Base-by-base conservation (phyloP, 2,113 vertebrate species). In the Chloroceryle aenea region DNA sequence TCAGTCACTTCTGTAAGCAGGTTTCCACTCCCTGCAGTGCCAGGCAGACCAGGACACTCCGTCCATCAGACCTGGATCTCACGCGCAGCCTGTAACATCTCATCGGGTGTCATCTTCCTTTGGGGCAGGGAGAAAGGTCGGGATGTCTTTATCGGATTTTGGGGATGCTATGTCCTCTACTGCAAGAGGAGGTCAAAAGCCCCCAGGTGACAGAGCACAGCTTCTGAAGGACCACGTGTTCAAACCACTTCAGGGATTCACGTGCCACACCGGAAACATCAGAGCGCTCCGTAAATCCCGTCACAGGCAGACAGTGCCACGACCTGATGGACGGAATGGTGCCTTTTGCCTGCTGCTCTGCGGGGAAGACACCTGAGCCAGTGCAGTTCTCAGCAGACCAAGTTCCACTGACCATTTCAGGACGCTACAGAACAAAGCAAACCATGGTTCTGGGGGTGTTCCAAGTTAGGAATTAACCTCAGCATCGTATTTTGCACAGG, bases 281-380 rank as follows among this genome's bases (percentile, higher is more conserved):
- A 42, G 83, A 91, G 76, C 26, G 61, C 22, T 66, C 79, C 55
- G 53, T 80, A 93, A 88, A 94, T 74, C 85, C 78, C 82, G 68
- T n/a, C 89, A 63, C 50, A 79, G 72, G 21, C 72, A 79, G 82
- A 22, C 34, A 83, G 12, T 7, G 59, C 48, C 0, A 1, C 8
- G 66, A 34, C 61, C 27, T 43, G 32, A 78, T 1, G 20, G 42
- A 64, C 13, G 50, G 56, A 86, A 53, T 4, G 55, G 81, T 45
- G 69, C n/a, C 47, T 84, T 75, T 62, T 80, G 56, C 67, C 81
- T 55, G 0, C 38, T 89, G 62, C 48, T 62, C 38, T 3, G 0
- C 14, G 55, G 77, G 62, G 34, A 52, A 86, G 80, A 66, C 0
- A 0, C 34, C 11, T 3, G 12, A 84, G 61, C 25, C 34, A 45